Evolutionary conservation across 2,888 invertebrate genomes (phyloP).

Genomic region (Silvanus unidentatus): DNA sequence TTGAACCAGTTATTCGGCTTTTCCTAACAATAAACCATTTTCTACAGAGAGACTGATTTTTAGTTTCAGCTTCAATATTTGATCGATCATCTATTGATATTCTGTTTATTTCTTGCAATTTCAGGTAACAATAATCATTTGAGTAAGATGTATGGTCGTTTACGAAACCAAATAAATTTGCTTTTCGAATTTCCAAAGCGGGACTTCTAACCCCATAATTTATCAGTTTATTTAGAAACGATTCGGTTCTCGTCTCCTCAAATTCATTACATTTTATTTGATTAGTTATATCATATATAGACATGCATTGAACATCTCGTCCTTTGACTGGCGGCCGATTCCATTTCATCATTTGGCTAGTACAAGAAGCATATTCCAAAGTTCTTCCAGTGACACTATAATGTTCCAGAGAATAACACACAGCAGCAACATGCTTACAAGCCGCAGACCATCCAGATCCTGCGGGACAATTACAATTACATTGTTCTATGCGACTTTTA

Average conservation of each 20-base stretch:
- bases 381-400: not conserved
- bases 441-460: conserved; percentile 8
- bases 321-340: not conserved
- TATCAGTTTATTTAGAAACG: not conserved
- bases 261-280: not conserved
- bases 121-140: too few species aligned
- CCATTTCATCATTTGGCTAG: not conserved
- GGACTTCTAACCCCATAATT: not conserved
- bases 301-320: not conserved
- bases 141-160: not conserved
- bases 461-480: conserved; percentile 8
- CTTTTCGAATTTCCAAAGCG: not conserved
- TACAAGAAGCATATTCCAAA: not conserved
- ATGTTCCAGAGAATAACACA: conserved; percentile 9
- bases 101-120: too few species aligned
- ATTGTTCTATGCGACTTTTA: not conserved
- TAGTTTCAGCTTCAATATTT: too few species aligned
- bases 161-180: not conserved
- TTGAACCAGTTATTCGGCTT: too few species aligned
- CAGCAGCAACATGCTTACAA: conserved; percentile 9
- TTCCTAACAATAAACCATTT: too few species aligned
- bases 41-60: too few species aligned
- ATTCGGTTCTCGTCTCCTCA: not conserved
- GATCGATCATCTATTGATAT: too few species aligned
- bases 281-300: not conserved